Base-by-base conservation (phyloP, 2,113 vertebrate species). In the Lucifuga dentata region DNA sequence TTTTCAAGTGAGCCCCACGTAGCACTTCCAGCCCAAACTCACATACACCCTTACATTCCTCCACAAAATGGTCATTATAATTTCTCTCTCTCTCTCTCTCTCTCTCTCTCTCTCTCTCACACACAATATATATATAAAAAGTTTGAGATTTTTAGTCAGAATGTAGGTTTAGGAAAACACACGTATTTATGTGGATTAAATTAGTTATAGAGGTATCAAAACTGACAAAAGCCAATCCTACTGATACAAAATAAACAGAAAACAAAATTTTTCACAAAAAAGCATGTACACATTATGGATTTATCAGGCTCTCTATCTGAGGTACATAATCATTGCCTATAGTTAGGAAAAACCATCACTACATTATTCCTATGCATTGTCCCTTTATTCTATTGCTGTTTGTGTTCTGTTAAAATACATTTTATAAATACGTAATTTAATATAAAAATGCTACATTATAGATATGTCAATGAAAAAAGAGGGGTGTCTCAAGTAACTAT, bases 381-480 rank as follows among this genome's bases (percentile, higher is more conserved):
- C 2, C 3, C 0, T 23, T 19, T 12, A 57, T 21, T 44, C 15
- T 68, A 78, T 72, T 74, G 66, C 57, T 65, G 11, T 65, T 65
- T 38, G 12, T 66, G 35, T 56, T 35, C 0, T 43, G 1, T 58
- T 20, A 48, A 49, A 68, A 64, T 45, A 3, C 33, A 58, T 32
- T 63, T 53, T 68, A 11, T 9, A 66, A 69, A 76, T 58, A 64
- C 68, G 62, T 15, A 2, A 23, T 40, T 60, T 2, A 55, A 40
- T 48, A 36, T 38, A 16, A 44, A 70, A 78, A 76, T 65, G 75
- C 82, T 78, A 82, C 81, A 75, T 19, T 2, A 8, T 61, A 5
- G 17, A 24, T 46, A 29, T 29, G 7, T 48, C 33, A 38, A 46
- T 33, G 5, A 50, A 43, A 76, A 81, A 76, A 71, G 9, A 17